Evolutionary conservation across 2,113 vertebrate species (phyloP), one percentile per base, ranked within the genome.

Genomic region (Uropsilus gracilis): DNA sequence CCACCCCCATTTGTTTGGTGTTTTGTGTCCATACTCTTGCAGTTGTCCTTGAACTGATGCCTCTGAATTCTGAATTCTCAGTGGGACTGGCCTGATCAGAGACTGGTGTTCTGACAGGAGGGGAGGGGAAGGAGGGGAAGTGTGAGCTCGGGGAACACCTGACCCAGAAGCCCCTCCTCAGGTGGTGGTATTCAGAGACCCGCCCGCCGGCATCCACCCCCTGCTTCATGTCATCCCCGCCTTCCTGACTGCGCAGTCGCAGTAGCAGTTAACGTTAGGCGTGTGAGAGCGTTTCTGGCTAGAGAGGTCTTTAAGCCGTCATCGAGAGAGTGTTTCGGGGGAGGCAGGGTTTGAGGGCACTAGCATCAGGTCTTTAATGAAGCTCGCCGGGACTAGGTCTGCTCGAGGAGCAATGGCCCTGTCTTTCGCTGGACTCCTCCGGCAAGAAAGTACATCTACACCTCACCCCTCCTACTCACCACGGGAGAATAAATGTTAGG

Each of bases 21-120:
- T 97, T 96, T 87, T 63, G 93, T 98, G 98, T 97, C 97, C 94
- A 76, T 96, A 73, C 95, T 92, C 89, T 91, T 95, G 89, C 90
- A 46, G 83, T 94, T 96, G 96, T 96, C 96, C 82, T 96, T 90
- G 93, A 87, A 96, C 94, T 91, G 59, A 92, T 53, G 59, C 73
- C 73, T 75, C 90, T 95, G 91, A 85, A 81, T 77, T 92, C 89
- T 64, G 83, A 46, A 55, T 55, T 55, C 53, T 55, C 53, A 61
- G 81, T 48, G 92, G 91, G 78, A 90, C 64, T 78, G 91, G 59
- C 28, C 94, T 69, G 1, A 1, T 42, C 57, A n/a, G 44, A 93
- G 55, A 87, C 92, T 73, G 84, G 63, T 44, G 59, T 26, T 34
- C 28, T 55, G n/a, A 42, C 28, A 37, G 44, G 10, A 66, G 2